Evolutionary conservation across 2,888 invertebrate genomes (phyloP).

Genomic region (Branchinecta sandiegonensis): DNA sequence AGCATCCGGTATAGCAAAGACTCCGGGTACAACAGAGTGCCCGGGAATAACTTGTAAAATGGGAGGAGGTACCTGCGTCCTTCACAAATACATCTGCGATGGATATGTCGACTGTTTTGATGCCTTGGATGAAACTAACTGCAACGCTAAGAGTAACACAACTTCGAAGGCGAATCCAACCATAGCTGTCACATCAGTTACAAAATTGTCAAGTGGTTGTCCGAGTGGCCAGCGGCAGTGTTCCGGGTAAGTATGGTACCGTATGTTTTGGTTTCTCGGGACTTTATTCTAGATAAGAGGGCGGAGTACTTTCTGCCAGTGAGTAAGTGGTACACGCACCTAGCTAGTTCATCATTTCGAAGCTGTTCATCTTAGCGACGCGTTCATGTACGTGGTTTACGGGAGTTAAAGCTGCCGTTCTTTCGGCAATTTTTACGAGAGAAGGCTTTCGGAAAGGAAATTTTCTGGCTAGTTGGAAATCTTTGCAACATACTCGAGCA

Average conservation of each 20-base stretch:
- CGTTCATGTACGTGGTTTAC: too few relatives aligned
- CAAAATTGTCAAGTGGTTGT: background rate
- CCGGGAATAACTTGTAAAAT: conserved; percentile 56
- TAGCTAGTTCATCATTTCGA: too few relatives aligned
- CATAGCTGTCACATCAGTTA: background rate
- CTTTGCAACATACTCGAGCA: too few relatives aligned
- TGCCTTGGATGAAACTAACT: conserved; percentile 64
- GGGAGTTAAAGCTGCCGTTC: too few relatives aligned
- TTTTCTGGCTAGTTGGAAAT: too few relatives aligned
- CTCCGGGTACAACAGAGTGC: conserved; percentile 46
- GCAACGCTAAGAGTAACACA: conserved; percentile 33
- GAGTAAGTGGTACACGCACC: too few relatives aligned
- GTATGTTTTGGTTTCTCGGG: background rate
- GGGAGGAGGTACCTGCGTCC: conserved; percentile 51
- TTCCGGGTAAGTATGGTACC: background rate
- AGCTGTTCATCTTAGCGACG: too few relatives aligned
- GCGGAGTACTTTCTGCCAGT: too few relatives aligned
- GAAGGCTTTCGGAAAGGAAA: too few relatives aligned
- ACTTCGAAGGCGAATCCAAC: background rate
- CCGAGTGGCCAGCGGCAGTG: conserved; percentile 13
- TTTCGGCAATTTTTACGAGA: too few relatives aligned
- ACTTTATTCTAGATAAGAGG: too few relatives aligned
- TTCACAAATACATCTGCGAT: conserved; percentile 51
- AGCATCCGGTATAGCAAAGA: conserved; percentile 33
- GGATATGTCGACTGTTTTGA: conserved; percentile 56